phyloP scores from a whole-genome alignment of 1,140 invertebrate species.

The Drosophila cardini region DNA sequence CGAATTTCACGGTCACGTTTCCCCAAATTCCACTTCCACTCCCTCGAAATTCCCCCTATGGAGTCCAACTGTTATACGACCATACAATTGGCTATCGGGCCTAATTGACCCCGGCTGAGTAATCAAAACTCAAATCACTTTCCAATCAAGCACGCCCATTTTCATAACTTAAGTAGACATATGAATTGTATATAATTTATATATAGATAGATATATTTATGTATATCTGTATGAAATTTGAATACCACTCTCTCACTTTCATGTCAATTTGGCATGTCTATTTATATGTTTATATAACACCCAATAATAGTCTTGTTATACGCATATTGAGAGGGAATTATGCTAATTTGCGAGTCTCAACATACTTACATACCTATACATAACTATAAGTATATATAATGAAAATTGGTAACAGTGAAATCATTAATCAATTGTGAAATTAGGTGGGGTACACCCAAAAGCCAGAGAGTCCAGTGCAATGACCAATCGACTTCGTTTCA shows the following conservation, averaged over 20 bases:
- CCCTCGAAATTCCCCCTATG: no score
- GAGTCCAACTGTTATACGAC: background rate
- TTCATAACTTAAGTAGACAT: conserved; percentile 24
- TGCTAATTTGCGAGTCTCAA: conserved; percentile 64
- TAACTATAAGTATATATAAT: conserved; percentile 32
- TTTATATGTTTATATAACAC: conserved; percentile 66
- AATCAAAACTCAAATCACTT: conserved; percentile 68
- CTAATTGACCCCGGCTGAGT: conserved; percentile 36
- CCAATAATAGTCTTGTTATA: conserved; percentile 69
- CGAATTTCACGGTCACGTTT: conserved; percentile 66
- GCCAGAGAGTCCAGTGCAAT: conserved; percentile 52
- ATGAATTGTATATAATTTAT: background rate
- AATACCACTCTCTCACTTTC: conserved; percentile 59
- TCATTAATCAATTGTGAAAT: conserved; percentile 79
- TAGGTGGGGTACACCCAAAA: conserved; percentile 56
- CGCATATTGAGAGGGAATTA: conserved; percentile 71
- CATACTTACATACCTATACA: conserved; percentile 20
- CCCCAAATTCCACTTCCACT: background rate
- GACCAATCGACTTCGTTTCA: conserved; percentile 59
- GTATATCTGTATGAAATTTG: background rate
- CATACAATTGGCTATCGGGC: conserved; percentile 17
- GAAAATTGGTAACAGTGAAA: conserved; percentile 55
- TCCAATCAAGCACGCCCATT: conserved; percentile 75
- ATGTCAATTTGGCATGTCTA: conserved; percentile 57
- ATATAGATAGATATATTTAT: background rate